Base-by-base conservation (phyloP, 1,140 invertebrate species). In the Phenacoccus solenopsis region DNA sequence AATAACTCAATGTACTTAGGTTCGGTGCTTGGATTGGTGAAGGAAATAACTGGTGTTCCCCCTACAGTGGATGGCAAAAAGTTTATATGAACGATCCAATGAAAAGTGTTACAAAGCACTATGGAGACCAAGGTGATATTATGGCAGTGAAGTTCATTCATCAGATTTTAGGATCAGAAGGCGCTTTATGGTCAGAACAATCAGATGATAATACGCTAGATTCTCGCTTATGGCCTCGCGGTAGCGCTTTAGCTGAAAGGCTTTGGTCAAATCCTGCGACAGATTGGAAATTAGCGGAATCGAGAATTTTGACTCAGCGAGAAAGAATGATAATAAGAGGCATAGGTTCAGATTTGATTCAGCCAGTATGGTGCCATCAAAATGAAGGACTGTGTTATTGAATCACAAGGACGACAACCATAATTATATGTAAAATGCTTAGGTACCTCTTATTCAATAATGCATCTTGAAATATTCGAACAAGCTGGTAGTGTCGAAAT, bases 21-120 rank as follows among this genome's bases (percentile, higher is more conserved):
- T 82, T 79, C 71, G 79, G 73, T 59, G 80, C 81, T n/a, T 86
- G 84, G 84, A 76, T 85, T 28, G 83, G 83, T 13, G 77, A 78
- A 78, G 86, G 86, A 16, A 88, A 87, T 74, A 92, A 92, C 76
- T 93, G 90, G 91, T 93, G 91, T 77, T 84, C 89, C 0, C 91
- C 91, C 0, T 93, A 92, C 78, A 93, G 90, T 76, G 87, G 89
- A 1, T 94, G 91, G 91, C 90, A 94, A 78, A 87, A 86, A 73
- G 84, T 93, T 9, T 94, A 93, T 74, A 82, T 87, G 5, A 93
- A 93, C 77, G 87, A 84, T 73, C 85, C 88, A n/a, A n/a, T n/a
- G 0, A 77, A 79, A 22, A 74, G 79, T 5, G 84, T 93, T 79
- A n/a, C 5, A 16, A 16, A 9, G 20, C 38, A 27, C 72, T 59